Base-by-base conservation (phyloP, 2,888 invertebrate species). In the Hirtodrosophila duncani region DNA sequence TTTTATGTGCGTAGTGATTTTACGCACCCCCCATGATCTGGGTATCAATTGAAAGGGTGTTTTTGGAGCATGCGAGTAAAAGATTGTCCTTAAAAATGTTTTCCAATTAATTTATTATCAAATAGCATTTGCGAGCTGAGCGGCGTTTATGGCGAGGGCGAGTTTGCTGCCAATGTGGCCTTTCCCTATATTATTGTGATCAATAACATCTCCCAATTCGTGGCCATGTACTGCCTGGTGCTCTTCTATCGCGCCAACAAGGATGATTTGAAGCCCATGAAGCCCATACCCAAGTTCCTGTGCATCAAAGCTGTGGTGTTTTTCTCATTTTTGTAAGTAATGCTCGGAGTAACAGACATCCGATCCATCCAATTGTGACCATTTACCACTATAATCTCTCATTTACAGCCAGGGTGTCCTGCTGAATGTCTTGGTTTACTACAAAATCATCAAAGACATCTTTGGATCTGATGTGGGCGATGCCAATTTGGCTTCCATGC, bases 241-340 rank as follows among this genome's bases (percentile, higher is more conserved):
- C 89, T 98, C 62, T 98, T 98, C 87, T 98, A 98, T 84, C 91
- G 91, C 86, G 97, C 97, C 3, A 96, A 95, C 85, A 91, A 91
- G 81, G 82, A 84, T 44, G 96, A 97, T 85, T 87, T 98, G 33
- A 91, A 91, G 70, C 97, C 97, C 3, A 96, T 98, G 94, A 93
- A 93, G 83, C 98, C 98, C 0, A 90, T 98, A 63, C 94, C 96
- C 33, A 98, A 98, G 88, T 98, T 98, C 88, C 89, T 98, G 41
- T 98, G 98, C 87, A 97, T 98, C 71, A 98, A 98, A 88, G 96
- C 97, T 66, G 97, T 98, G 43, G 97, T 98, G 14, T 98, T 98
- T 89, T 96, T 98, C 86, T 98, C 98, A 33, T 98, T 98, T 88
- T 98, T 98, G 98, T 98, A 91, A 93, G 95, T 91, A 16, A 1